A percentile compares a stretch with the other conserved stretches of the same genome.
These are phyloP conservation scores for Erannis defoliaria DNA, from an alignment of 2,888 invertebrate species.

Conservation along the genomic window DNA sequence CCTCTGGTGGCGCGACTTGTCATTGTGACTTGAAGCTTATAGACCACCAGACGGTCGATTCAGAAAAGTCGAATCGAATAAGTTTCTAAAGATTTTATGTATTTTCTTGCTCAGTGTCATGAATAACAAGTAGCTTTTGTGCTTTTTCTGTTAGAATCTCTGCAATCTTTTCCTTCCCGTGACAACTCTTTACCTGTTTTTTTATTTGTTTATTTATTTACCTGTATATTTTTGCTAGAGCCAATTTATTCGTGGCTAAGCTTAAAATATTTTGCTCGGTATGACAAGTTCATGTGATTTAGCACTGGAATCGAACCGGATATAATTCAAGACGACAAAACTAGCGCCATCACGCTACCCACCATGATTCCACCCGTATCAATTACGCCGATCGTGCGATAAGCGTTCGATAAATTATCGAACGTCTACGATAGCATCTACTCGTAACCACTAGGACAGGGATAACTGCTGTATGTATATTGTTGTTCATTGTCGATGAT, in stretches of 20 bases:
- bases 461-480: constrained; percentile 53
- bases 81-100: constrained; percentile 40
- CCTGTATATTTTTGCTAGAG: not conserved
- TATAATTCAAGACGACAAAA: constrained; percentile 55
- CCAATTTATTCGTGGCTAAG: not conserved
- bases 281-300: constrained; percentile 18
- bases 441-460: constrained; percentile 48
- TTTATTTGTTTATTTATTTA: not conserved
- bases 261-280: constrained; percentile 11
- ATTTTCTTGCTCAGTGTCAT: constrained; percentile 34
- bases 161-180: constrained; percentile 4
- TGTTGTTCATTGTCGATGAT: constrained; percentile 69
- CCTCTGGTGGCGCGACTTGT: constrained; percentile 52
- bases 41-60: constrained; percentile 54
- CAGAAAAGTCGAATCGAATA: constrained; percentile 38
- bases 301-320: constrained; percentile 41
- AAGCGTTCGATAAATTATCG: constrained; percentile 76
- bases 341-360: constrained; percentile 56
- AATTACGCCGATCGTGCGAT: constrained; percentile 80
- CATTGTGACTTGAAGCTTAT: constrained; percentile 52
- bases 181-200: not conserved
- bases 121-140: constrained; percentile 38
- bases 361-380: constrained; percentile 71
- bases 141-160: constrained; percentile 31
- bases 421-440: constrained; percentile 66